Evolutionary conservation across 92 coral and sea anemone species (phyloP), one percentile per base, ranked within the genome.

Genomic region (Desmophyllum pertusum): DNA sequence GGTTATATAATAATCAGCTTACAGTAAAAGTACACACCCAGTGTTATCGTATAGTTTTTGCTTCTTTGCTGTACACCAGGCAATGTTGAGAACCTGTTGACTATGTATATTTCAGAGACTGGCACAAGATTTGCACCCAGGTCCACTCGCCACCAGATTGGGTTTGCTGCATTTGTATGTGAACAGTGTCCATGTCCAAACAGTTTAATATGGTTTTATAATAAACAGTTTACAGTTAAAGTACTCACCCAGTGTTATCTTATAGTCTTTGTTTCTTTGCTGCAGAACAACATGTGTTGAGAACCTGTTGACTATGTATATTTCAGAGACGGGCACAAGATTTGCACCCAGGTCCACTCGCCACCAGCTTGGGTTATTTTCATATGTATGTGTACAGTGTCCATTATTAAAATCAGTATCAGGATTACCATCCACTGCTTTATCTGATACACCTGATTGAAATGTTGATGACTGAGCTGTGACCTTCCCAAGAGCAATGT

Each of bases 61-160:
- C 29, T 79, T 10, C 43, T 61, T 35, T 10, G 6, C 59, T 35
- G 42, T 29, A 43, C 9, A 2, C 23, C 65, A 15, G 72, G 14
- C 6, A 10, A 0, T 4, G 59, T 14, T 7, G 59, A 46, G 15
- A 80, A 68, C 13, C 75, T 65, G 84, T 80, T 80, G 0, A 45
- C 62, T 17, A 80, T 36, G 63, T 38, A 9, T 10, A 80, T 38
- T 19, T 80, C 84, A 46, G 35, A 46, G 42, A 66, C 76, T 45
- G 84, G 48, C 63, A 68, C 84, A 0, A 33, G 18, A 67, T 50
- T 39, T 42, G 48, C 18, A 36, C 75, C 84, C 75, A 80, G 84
- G 51, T 80, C 65, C 15, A 80, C 75, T 67, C 37, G 0, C 84
- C 84, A 80, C 84, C 84, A 80, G 65, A n/a, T n/a, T 35, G 84